These are phyloP conservation scores for Narcine bancroftii DNA, from an alignment of 2,113 vertebrate genomes.

Conservation along the genomic window DNA sequence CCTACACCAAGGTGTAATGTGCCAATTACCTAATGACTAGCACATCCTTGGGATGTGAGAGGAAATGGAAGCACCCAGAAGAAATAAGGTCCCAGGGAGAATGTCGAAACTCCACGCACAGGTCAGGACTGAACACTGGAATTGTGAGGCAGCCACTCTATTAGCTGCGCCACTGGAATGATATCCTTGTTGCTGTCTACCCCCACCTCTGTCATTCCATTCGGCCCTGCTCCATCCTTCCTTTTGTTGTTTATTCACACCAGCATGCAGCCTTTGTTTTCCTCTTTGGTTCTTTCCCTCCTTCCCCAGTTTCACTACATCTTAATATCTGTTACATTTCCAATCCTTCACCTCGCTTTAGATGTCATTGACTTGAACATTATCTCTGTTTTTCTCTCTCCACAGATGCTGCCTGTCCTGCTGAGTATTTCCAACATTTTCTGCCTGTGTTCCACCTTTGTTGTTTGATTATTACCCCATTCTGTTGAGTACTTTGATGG, in stretches of 20 bases:
- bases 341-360: not conserved
- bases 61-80: too few relatives aligned
- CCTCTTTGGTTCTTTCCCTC: not conserved
- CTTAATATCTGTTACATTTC: not conserved
- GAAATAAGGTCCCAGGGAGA: too few relatives aligned
- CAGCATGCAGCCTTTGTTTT: not conserved
- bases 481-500: too few relatives aligned
- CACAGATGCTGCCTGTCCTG: constrained; percentile 26
- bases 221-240: not conserved
- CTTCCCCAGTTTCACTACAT: not conserved
- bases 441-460: not conserved
- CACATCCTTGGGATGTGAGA: too few relatives aligned
- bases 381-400: constrained; percentile 4
- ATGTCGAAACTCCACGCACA: too few relatives aligned
- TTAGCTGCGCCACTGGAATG: not conserved
- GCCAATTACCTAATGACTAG: too few relatives aligned
- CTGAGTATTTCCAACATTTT: not conserved
- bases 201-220: not conserved
- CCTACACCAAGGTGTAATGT: too few relatives aligned
- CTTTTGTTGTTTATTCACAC: not conserved
- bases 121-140: too few relatives aligned
- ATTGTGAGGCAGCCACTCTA: too few relatives aligned
- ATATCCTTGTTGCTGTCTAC: not conserved
- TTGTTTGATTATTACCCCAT: not conserved
- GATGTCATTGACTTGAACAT: not conserved